phyloP scores from a whole-genome alignment of 2,797 vertebrate species.

The Lagodon rhomboides region DNA sequence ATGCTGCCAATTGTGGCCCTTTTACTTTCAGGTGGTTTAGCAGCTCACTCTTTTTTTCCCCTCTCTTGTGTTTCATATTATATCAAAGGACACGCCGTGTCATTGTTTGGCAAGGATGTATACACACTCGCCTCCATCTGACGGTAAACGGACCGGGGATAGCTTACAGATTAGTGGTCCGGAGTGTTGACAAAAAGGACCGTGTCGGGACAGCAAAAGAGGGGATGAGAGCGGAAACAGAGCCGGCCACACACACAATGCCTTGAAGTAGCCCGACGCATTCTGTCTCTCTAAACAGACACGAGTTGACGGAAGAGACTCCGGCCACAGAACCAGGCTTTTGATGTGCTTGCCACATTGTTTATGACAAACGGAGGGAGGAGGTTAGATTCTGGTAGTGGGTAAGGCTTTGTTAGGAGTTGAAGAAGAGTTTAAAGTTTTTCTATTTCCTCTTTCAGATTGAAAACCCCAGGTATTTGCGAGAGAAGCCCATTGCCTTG shows the following conservation, averaged over 20 bases:
- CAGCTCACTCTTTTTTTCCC: constrained; percentile 34
- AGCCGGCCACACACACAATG: constrained; percentile 72
- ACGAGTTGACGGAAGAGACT: constrained; percentile 74
- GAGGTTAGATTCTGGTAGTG: constrained; percentile 62
- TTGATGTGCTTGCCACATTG: constrained; percentile 81
- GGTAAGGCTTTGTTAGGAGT: constrained; percentile 57
- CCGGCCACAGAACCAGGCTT: constrained; percentile 70
- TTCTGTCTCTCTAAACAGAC: constrained; percentile 80
- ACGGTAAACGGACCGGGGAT: constrained; percentile 66
- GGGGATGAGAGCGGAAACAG: constrained; percentile 68
- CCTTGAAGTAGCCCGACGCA: constrained; percentile 72
- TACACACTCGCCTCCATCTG: constrained; percentile 67
- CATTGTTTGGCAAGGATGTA: constrained; percentile 67
- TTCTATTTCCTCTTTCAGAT: constrained; percentile 86
- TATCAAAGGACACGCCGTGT: constrained; percentile 68
- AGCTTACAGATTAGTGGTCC: constrained; percentile 78
- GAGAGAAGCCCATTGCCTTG: constrained; percentile 88
- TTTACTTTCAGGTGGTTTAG: constrained; percentile 68
- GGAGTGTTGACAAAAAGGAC: constrained; percentile 78
- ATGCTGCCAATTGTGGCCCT: constrained; percentile 50
- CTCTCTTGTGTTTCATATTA: constrained; percentile 57
- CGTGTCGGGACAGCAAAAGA: constrained; percentile 55
- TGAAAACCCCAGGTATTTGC: constrained; percentile 94
- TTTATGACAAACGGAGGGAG: constrained; percentile 77
- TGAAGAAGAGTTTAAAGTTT: constrained; percentile 52